phyloP scores from a whole-genome alignment of 1,140 invertebrate genomes.

The Papilio xuthus region DNA sequence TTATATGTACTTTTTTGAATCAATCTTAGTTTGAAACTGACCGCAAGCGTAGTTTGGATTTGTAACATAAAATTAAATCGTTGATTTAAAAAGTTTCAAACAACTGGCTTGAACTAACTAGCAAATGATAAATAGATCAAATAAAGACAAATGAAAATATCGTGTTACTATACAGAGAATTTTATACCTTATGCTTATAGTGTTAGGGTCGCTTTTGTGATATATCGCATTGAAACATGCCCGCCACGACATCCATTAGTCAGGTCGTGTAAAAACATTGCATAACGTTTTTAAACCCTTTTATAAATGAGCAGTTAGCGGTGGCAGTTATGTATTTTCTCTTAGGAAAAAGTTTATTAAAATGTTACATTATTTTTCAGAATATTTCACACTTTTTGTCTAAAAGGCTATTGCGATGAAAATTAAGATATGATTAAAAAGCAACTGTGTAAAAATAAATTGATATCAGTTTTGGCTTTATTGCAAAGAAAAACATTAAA shows the following conservation, averaged over 20 bases:
- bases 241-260: constrained; percentile 24
- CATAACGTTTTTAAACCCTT: constrained; percentile 26
- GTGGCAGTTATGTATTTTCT: constrained; percentile 18
- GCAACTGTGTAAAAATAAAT: no score
- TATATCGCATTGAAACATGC: background rate
- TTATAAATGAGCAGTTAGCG: constrained; percentile 27
- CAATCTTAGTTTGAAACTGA: background rate
- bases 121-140: constrained; percentile 22
- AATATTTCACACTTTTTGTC: background rate
- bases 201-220: background rate
- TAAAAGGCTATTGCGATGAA: background rate
- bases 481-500: no score
- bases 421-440: background rate
- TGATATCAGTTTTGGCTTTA: no score
- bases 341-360: constrained; percentile 8
- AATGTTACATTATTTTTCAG: background rate
- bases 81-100: constrained; percentile 17
- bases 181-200: background rate
- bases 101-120: constrained; percentile 4
- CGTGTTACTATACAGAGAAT: background rate
- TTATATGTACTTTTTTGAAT: background rate
- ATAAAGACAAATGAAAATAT: constrained; percentile 20
- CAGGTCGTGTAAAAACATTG: constrained; percentile 24
- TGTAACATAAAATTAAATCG: constrained; percentile 4
- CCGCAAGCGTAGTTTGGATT: background rate